These are phyloP conservation scores for Pterocles orientalis DNA, from an alignment of 2,113 vertebrate genomes.

Conservation along the genomic window DNA sequence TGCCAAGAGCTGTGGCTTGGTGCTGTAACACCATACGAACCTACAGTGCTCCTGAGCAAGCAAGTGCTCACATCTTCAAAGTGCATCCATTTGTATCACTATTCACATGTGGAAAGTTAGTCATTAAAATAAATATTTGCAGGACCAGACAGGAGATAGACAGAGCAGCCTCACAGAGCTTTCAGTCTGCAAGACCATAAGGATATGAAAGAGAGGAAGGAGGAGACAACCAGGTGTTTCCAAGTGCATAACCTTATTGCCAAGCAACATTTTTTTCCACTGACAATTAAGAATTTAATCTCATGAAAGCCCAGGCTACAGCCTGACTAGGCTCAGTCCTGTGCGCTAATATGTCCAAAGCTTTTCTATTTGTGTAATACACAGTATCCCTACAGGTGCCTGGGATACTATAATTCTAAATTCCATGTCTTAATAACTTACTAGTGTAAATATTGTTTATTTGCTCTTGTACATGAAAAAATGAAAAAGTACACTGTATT, in stretches of 20 bases:
- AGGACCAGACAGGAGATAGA: not conserved
- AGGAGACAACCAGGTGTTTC: not conserved
- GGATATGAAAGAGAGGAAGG: not conserved
- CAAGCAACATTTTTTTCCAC: not conserved
- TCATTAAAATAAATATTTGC: constrained; percentile 27
- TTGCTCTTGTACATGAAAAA: not conserved
- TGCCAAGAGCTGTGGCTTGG: fast-evolving
- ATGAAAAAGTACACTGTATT: not conserved
- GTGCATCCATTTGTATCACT: not conserved
- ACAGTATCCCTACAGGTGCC: not conserved
- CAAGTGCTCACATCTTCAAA: not conserved
- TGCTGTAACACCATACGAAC: not conserved
- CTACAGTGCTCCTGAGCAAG: not conserved
- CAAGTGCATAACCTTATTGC: not conserved
- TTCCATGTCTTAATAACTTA: not conserved
- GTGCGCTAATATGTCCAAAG: not conserved
- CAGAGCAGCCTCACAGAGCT: not conserved
- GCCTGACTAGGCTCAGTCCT: not conserved
- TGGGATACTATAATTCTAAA: not conserved
- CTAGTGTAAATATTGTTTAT: not conserved
- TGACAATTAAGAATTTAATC: not conserved
- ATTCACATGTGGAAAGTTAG: not conserved
- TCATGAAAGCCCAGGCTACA: not conserved
- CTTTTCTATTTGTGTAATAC: not conserved
- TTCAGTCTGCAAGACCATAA: not conserved